Conservation (phyloP, 2,797 vertebrate species). For the Yasuhikotakia modesta region DNA sequence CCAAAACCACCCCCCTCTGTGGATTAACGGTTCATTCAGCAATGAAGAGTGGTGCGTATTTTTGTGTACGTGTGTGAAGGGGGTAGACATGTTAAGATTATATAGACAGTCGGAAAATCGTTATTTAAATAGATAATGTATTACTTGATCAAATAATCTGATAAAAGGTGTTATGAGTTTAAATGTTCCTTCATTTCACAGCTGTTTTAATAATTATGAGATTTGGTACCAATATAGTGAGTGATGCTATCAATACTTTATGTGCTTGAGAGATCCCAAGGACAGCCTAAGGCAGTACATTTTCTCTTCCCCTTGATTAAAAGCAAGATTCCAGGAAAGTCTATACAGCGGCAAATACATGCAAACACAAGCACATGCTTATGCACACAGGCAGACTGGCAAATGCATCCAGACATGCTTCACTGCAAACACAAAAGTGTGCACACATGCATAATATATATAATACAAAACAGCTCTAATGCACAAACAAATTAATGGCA, state of each 20-base stretch:
- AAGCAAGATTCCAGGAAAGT: too few relatives aligned
- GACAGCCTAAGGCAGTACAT: background rate
- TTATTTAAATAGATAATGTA: background rate
- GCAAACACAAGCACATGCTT: conserved; percentile 28
- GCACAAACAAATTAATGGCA: background rate
- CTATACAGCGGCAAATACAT: background rate
- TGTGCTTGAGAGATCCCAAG: background rate
- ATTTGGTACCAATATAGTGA: background rate
- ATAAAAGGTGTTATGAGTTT: background rate
- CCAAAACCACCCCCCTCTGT: conserved; percentile 59
- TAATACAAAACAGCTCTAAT: background rate
- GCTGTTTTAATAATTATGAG: background rate
- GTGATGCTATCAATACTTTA: conserved; percentile 2
- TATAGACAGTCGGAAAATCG: background rate
- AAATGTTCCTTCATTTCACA: background rate
- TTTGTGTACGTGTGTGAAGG: conserved; percentile 12
- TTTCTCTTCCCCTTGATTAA: background rate
- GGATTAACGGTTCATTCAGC: conserved; percentile 58
- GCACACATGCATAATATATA: background rate
- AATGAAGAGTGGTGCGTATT: conserved; percentile 29
- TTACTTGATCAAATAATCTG: background rate
- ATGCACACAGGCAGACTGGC: too few relatives aligned
- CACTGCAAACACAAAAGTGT: conserved; percentile 5
- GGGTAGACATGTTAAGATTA: conserved; percentile 11
- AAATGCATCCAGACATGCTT: background rate